phyloP scores from a whole-genome alignment of 2,888 invertebrate genomes.

The Eumerus sabulonum region DNA sequence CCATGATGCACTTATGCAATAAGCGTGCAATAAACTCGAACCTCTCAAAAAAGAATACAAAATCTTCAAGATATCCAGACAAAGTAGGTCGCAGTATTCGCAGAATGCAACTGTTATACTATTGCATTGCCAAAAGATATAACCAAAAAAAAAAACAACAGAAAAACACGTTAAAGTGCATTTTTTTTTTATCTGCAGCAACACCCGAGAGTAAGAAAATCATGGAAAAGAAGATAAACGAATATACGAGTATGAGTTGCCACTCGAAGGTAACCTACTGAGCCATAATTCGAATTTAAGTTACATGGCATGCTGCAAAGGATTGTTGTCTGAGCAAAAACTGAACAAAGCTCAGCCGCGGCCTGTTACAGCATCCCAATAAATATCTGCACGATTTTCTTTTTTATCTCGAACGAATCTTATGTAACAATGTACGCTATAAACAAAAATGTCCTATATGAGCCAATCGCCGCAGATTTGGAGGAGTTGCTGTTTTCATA shows the following conservation, averaged over 20 bases:
- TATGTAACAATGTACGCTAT: no score
- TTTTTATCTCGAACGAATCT: no score
- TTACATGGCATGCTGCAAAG: background rate
- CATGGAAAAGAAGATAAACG: conserved; percentile 2
- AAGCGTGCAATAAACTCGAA: background rate
- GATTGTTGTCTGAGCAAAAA: conserved; percentile 1
- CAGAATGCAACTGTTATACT: conserved; percentile 19
- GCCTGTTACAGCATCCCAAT: no score
- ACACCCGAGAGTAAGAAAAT: background rate
- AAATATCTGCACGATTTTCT: no score
- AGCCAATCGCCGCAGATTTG: no score
- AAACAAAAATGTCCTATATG: no score
- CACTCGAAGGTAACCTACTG: conserved; percentile 12
- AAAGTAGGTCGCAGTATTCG: conserved; percentile 37
- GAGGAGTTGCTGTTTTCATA: no score
- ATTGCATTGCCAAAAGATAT: background rate
- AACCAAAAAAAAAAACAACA: background rate
- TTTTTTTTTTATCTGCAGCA: conserved; percentile 4
- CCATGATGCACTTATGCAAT: conserved; percentile 37
- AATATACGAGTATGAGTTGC: conserved; percentile 29
- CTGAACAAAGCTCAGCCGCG: no score
- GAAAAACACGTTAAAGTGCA: conserved; percentile 14
- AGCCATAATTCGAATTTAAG: conserved; percentile 1
- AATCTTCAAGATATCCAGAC: conserved; percentile 6
- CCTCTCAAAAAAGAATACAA: conserved; percentile 3